Evolutionary conservation across 2,888 invertebrate species (phyloP), one percentile per base, ranked within the genome.

Genomic region (Carcina quercana): DNA sequence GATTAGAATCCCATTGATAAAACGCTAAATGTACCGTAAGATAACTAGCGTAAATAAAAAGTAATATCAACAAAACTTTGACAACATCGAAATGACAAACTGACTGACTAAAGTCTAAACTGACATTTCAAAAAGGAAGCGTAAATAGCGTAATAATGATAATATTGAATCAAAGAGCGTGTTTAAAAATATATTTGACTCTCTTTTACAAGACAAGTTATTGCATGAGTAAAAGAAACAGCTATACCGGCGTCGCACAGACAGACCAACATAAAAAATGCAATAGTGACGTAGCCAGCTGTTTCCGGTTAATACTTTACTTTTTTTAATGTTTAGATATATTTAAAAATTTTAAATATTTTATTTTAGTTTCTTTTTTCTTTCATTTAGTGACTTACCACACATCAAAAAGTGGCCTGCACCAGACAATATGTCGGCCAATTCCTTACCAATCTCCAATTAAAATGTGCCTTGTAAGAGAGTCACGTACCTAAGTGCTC

Each of bases 31-130:
- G 46, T 51, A 58, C 41, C 45, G 49, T 43, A 61, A 46, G 49
- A 50, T 59, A 67, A 59, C 59, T 67, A 57, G 47, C 47, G 53
- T 55, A 53, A 59, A 30, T 59, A 54, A 59, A 50, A 64, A 58
- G 60, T 62, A 70, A 64, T 70, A 80, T 70, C 78, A 82, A 82
- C 78, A 79, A 78, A 65, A 78, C 64, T 76, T 76, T 79, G 79
- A 74, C 70, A 75, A 59, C 53, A 55, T 49, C 45, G 60, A 52
- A 44, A 51, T 65, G 60, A 59, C 56, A 56, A 68, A 64, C 53
- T 71, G 73, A 71, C 72, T 63, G 5, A 71, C 72, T 62, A n/a
- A n/a, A n/a, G n/a, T n/a, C n/a, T n/a, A 11, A 11, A 11, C 15
- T 30, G 30, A 30, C 17, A 24, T 24, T 30, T 13, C 21, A 30